Percentiles rank a stretch among this genome's conserved stretches.
Conservation (phyloP, 2,113 vertebrate species). For the Emydura subglobosa region DNA sequence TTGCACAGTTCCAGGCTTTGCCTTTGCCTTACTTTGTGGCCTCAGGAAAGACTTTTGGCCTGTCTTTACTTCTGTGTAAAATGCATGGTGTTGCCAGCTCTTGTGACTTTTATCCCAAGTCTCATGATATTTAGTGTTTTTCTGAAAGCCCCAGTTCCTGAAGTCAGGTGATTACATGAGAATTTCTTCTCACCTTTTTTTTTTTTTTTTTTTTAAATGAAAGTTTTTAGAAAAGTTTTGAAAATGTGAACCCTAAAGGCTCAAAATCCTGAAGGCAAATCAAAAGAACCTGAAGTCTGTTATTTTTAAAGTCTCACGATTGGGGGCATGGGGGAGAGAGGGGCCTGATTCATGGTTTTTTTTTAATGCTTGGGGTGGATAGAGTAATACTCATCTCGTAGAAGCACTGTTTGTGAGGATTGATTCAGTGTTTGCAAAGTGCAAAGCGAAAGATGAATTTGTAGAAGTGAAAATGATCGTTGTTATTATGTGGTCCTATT, state of each 20-base stretch:
- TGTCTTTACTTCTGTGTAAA: constrained; percentile 13
- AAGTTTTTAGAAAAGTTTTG: background rate
- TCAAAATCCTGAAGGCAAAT: background rate
- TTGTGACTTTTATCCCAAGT: background rate
- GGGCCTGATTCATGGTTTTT: background rate
- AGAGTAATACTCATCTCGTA: background rate
- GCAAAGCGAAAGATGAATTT: background rate
- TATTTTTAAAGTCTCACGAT: background rate
- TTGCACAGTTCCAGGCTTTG: rapidly evolving
- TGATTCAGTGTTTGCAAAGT: background rate
- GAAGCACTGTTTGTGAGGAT: background rate
- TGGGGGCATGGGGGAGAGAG: too few species aligned
- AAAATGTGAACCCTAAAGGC: background rate
- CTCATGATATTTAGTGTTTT: constrained; percentile 5
- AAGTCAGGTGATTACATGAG: background rate
- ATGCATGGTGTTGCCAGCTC: background rate
- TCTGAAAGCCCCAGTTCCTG: background rate
- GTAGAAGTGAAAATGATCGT: background rate
- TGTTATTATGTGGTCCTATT: constrained; percentile 7
- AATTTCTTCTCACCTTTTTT: rapidly evolving
- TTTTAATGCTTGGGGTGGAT: rapidly evolving
- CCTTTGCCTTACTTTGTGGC: background rate
- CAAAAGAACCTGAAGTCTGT: background rate
- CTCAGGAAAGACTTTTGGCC: background rate
- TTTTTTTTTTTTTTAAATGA: too few species aligned